Evolutionary conservation across 2,797 vertebrate genomes (phyloP), one percentile per base, ranked within the genome.

Genomic region (Coregonus ussuriensis): DNA sequence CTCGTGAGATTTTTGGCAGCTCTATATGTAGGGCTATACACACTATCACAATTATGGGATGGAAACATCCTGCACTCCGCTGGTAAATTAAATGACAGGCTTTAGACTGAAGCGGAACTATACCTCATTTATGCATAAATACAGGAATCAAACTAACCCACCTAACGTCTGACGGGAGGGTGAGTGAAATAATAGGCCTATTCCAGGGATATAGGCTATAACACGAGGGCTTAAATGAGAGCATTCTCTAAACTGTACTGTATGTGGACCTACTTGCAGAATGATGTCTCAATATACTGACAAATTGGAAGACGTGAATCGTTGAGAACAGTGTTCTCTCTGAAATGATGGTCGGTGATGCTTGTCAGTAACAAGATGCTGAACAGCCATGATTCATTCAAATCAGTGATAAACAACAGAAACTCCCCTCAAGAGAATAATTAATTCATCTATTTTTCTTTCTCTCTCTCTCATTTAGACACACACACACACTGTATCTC

Each of bases 291-390:
- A 72, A 62, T 21, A 25, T 21, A 15, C 75, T 76, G 89, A 90
- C 90, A 89, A 88, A 89, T 87, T 82, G 84, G 78, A 54, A 56
- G 89, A 89, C 82, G 85, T 86, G 89, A 91, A 88, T 88, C 88
- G 88, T 65, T 86, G 86, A 47, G 9, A 85, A 75, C 88, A 84
- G 76, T 37, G 82, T 59, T 68, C 66, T 88, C 76, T 84, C 75
- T 79, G 83, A 85, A 78, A 88, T 85, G 82, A 86, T 80, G 77
- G 83, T 77, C 21, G 82, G 86, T 81, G 87, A 89, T 37, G 84
- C 82, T 78, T 89, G 91, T 89, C 90, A 92, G 81, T 87, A 72
- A 63, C 66, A 75, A 79, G 52, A 41, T 89, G 81, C 3, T 47
- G 41, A 9, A 47, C 9, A 47, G 9, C 47, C 88, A 80, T 85